A percentile compares a stretch with the other conserved stretches of the same genome.
phyloP scores from a whole-genome alignment of 2,888 invertebrate genomes.

The Plusia festucae region DNA sequence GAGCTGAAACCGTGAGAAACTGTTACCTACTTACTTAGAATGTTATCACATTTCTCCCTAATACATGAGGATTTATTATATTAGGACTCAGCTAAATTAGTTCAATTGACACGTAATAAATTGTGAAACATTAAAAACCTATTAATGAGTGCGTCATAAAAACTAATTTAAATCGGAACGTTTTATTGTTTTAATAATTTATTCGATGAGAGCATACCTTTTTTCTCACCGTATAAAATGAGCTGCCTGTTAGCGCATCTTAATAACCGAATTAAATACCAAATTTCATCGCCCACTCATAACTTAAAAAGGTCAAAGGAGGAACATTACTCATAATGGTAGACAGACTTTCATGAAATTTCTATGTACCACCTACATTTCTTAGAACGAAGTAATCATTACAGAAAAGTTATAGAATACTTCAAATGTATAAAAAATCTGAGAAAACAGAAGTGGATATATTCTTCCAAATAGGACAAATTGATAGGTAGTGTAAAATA shows the following conservation, averaged over 20 bases:
- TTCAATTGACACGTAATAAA: slow-evolving; percentile 35
- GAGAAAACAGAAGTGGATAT: neutral
- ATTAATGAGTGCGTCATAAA: slow-evolving; percentile 40
- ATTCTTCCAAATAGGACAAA: neutral
- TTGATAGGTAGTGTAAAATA: neutral
- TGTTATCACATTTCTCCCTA: slow-evolving; percentile 6
- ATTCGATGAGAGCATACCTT: slow-evolving; percentile 28
- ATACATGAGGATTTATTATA: slow-evolving; percentile 20
- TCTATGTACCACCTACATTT: slow-evolving; percentile 24
- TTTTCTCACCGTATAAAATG: slow-evolving; percentile 27
- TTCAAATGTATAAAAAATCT: neutral
- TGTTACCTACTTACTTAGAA: neutral
- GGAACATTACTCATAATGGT: slow-evolving; percentile 21
- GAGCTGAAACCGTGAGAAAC: neutral
- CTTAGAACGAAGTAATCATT: slow-evolving; percentile 18
- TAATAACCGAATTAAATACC: slow-evolving; percentile 40
- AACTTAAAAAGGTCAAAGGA: slow-evolving; percentile 36
- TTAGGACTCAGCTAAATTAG: slow-evolving; percentile 35
- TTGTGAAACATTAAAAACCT: slow-evolving; percentile 24
- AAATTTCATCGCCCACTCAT: slow-evolving; percentile 47
- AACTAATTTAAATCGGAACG: slow-evolving; percentile 39
- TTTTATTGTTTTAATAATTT: slow-evolving; percentile 49
- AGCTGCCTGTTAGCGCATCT: slow-evolving; percentile 28
- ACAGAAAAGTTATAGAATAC: neutral
- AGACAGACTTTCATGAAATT: slow-evolving; percentile 33